Evolutionary conservation across 2,113 vertebrate species (phyloP), one percentile per base, ranked within the genome.

Genomic region (Pelmatolapia mariae): DNA sequence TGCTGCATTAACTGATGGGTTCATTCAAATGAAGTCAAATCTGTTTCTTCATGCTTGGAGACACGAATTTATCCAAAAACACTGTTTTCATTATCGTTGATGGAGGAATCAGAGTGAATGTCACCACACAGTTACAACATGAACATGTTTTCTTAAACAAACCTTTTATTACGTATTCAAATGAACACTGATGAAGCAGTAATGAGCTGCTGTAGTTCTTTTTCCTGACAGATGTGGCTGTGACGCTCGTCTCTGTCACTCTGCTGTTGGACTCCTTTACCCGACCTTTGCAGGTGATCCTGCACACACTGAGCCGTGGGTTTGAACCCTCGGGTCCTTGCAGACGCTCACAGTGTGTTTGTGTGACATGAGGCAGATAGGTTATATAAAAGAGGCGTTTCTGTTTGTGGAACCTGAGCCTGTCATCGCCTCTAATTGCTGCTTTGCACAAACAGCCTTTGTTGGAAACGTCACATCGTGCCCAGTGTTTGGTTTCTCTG

Each of bases 381-480:
- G 18, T 85, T 81, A 36, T 66, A 16, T 52, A 57, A 85, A 80
- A 13, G 19, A 19, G n/a, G 6, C 3, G 9, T 43, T 6, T 73
- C 71, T 86, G 73, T 88, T 82, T 92, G 87, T 87, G 81, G 40
- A 86, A 87, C 43, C 33, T 71, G 88, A 90, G 19, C 86, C 52
- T 19, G 10, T 10, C 54, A 8, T 59, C 47, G 40, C 87, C 84
- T 82, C 38, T 92, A 89, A 93, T 92, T 91, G 90, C 71, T 81
- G 86, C 87, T 56, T 81, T 71, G 29, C 38, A 84, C 87, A 90
- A 89, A 90, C 88, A 85, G 7, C 66, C 15, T 85, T 31, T 80
- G 76, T 80, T 31, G 12, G 31, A 87, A 82, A 81, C 2, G 78
- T 38, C 45, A 68, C 53, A 5, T 54, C 47, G 10, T 54, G 61